These are phyloP conservation scores for Hiodon tergisus DNA, from an alignment of 2,113 vertebrate species.

Conservation along the genomic window DNA sequence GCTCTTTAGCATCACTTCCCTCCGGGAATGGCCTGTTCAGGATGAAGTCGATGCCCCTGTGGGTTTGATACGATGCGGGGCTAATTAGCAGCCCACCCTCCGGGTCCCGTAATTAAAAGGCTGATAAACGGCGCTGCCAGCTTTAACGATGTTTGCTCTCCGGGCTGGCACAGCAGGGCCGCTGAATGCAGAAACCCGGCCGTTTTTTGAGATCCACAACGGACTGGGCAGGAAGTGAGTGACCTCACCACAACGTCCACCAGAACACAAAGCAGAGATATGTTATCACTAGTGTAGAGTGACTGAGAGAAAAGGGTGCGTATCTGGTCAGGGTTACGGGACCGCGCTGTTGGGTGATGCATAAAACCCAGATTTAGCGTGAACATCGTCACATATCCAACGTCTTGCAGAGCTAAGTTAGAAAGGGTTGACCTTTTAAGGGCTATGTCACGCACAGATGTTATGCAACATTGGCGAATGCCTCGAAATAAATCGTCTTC, in stretches of 20 bases:
- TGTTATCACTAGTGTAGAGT: neutral
- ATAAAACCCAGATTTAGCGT: neutral
- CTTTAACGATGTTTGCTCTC: neutral
- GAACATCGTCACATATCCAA: neutral
- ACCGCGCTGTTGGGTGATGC: neutral
- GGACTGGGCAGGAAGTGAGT: conserved; percentile 24
- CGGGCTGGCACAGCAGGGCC: neutral
- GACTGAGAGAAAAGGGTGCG: neutral
- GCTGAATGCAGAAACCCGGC: neutral
- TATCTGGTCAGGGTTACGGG: neutral
- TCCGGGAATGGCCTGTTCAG: neutral
- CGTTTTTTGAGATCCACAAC: neutral
- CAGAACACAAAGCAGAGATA: conserved; percentile 19
- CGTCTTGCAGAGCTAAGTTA: neutral
- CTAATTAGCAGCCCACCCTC: neutral
- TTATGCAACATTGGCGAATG: too few relatives aligned
- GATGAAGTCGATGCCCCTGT: neutral
- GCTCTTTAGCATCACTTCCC: neutral
- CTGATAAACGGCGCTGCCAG: neutral
- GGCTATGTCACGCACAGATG: too few relatives aligned
- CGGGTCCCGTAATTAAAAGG: conserved; percentile 1
- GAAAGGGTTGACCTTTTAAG: neutral
- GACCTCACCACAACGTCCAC: conserved; percentile 20
- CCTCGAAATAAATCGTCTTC: too few relatives aligned
- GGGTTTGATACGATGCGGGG: neutral